These are phyloP conservation scores for Amphipoea oculea DNA, from an alignment of 2,888 invertebrate species.

Conservation along the genomic window DNA sequence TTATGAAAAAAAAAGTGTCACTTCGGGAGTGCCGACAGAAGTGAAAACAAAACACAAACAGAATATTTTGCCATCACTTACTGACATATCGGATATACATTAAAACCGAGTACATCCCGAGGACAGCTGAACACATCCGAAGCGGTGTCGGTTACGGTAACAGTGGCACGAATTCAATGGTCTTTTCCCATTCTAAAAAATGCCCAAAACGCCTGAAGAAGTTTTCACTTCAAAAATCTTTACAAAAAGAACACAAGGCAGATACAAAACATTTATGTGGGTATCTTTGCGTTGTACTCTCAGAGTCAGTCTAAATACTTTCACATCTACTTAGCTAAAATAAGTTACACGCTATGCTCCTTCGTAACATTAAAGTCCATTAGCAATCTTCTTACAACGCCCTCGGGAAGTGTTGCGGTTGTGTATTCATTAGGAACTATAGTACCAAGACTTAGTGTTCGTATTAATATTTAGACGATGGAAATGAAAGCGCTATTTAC, in stretches of 20 bases:
- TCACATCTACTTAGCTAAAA: neutral
- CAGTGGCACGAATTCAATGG: too few species aligned
- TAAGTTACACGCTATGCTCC: constrained; percentile 22
- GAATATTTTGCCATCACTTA: too few species aligned
- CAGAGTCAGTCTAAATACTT: constrained; percentile 24
- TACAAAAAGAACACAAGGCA: neutral
- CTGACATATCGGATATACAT: too few species aligned
- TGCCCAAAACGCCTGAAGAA: too few species aligned
- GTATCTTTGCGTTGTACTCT: neutral
- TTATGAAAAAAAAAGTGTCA: too few species aligned
- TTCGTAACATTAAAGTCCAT: constrained; percentile 54
- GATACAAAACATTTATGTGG: neutral
- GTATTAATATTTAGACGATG: constrained; percentile 31
- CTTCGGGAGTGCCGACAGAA: too few species aligned
- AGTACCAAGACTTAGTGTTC: constrained; percentile 5
- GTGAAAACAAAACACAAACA: too few species aligned
- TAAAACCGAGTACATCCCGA: too few species aligned
- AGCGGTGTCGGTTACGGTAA: too few species aligned
- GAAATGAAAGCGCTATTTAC: constrained; percentile 3
- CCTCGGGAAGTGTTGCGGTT: constrained; percentile 52
- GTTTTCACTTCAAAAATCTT: too few species aligned
- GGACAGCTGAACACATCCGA: too few species aligned
- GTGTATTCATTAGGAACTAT: constrained; percentile 46
- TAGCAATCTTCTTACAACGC: constrained; percentile 48
- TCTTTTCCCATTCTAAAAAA: too few species aligned